Evolutionary conservation across 2,888 invertebrate genomes (phyloP).

Genomic region (Prenolepis imparis): DNA sequence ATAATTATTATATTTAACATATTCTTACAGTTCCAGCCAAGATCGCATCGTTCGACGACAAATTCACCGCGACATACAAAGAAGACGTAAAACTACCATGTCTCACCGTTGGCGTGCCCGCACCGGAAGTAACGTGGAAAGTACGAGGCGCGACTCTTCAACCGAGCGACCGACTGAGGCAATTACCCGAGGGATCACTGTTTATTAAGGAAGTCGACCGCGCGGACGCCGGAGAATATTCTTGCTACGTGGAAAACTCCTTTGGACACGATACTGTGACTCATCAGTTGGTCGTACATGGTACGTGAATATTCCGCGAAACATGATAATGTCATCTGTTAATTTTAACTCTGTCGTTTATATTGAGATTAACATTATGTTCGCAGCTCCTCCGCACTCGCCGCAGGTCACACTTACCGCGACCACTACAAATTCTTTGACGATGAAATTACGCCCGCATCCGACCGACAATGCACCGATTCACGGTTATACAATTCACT

Average conservation of each 20-base stretch:
- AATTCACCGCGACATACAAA: constrained; percentile 96
- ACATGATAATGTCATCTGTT: not conserved
- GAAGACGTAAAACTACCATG: constrained; percentile 97
- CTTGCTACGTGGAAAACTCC: constrained; percentile 96
- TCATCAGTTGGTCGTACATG: constrained; percentile 95
- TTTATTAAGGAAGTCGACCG: constrained; percentile 95
- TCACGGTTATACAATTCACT: constrained; percentile 96
- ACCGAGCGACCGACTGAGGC: constrained; percentile 93
- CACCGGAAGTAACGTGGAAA: constrained; percentile 96
- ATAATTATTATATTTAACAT: constrained; percentile 14
- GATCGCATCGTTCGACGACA: constrained; percentile 97
- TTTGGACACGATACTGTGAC: constrained; percentile 97
- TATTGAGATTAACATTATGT: not conserved
- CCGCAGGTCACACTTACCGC: constrained; percentile 92
- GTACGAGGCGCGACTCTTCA: constrained; percentile 91
- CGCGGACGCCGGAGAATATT: constrained; percentile 97
- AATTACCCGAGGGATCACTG: constrained; percentile 96
- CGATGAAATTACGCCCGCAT: constrained; percentile 91
- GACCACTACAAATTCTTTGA: constrained; percentile 92
- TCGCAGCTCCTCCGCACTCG: constrained; percentile 91
- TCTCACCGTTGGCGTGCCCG: constrained; percentile 96
- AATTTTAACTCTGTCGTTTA: not conserved
- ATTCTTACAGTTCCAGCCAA: constrained; percentile 93
- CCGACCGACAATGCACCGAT: constrained; percentile 95
- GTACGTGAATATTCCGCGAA: constrained; percentile 84